Base-by-base conservation (phyloP, 2,888 invertebrate genomes). In the Apamea crenata region DNA sequence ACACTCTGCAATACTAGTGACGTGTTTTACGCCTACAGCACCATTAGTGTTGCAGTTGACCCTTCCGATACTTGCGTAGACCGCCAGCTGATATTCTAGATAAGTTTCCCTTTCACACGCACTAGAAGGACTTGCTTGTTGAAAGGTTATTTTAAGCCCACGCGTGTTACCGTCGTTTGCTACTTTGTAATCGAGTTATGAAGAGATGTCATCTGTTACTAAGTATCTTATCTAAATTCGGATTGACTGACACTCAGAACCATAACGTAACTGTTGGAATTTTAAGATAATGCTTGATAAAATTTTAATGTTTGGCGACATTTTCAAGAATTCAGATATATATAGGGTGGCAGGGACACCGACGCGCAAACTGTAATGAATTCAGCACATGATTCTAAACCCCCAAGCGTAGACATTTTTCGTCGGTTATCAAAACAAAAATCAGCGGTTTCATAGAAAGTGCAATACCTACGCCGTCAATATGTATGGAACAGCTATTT, bases 91-190 rank as follows among this genome's bases (percentile, higher is more conserved):
- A 74, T 83, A 77, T 61, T 50, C 44, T 69, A 86, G 77, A 80
- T 80, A 77, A 74, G 74, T 86, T 80, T 83, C 72, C 83, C 86
- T 85, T 83, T 85, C 80, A 80, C 86, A 83, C 72, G 74, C 77
- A 72, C 72, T 40, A 61, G 0, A 29, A 61, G n/a, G 53, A 40
- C 59, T 73, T 40, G 36, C 63, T 68, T 59, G 32, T 65, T 59
- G 16, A 59, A 47, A 18, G 65, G 44, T 56, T 59, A 67, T 71
- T 71, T 67, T 32, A 16, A n/a, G 1, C 32, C 25, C 29, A 63
- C 40, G 44, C 53, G 1, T 8, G 12, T n/a, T 71, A 59, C 36
- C 32, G 18, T 61, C 21, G n/a, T 61, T 61, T n/a, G 1, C 7
- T 14, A 61, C 18, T n/a, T 61, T 21, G 36, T 61, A 21, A 59